Evolutionary conservation across 2,797 vertebrate species (phyloP).

Genomic region (Tolypeutes matacus): DNA sequence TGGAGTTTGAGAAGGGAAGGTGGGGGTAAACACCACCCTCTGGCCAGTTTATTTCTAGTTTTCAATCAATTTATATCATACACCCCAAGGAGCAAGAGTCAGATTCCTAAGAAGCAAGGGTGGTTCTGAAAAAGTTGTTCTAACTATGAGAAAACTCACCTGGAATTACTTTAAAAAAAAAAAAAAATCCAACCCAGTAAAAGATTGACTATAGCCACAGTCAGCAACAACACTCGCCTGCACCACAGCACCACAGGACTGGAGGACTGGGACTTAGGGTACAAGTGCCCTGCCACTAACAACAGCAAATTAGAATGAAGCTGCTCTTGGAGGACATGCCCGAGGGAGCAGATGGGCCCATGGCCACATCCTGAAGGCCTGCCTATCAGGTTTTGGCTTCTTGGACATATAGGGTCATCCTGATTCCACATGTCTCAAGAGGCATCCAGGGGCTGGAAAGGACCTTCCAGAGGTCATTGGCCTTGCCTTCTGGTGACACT

Average conservation of each 20-base stretch:
- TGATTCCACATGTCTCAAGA: background rate
- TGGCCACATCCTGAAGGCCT: constrained; percentile 44
- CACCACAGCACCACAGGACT: too few relatives aligned
- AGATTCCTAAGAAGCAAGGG: background rate
- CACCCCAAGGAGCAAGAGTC: background rate
- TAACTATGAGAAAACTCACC: background rate
- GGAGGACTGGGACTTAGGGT: background rate
- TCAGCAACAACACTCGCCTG: rapidly evolving
- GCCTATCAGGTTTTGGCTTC: constrained; percentile 45
- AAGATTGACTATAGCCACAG: background rate
- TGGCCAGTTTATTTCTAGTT: constrained; percentile 16
- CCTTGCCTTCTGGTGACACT: background rate
- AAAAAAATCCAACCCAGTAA: background rate
- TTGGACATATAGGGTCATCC: background rate
- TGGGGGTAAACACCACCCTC: background rate
- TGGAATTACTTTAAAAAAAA: background rate
- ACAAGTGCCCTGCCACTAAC: background rate
- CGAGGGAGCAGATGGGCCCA: background rate
- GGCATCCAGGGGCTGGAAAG: background rate
- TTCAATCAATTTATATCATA: background rate
- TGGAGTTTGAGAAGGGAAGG: background rate
- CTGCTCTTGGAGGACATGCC: background rate
- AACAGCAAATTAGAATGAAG: background rate
- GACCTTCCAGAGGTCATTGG: background rate
- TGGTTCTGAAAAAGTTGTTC: background rate